A percentile compares a stretch with the other conserved stretches of the same genome.
phyloP scores from a whole-genome alignment of 2,797 vertebrate species.

The Ambastaia sidthimunki region DNA sequence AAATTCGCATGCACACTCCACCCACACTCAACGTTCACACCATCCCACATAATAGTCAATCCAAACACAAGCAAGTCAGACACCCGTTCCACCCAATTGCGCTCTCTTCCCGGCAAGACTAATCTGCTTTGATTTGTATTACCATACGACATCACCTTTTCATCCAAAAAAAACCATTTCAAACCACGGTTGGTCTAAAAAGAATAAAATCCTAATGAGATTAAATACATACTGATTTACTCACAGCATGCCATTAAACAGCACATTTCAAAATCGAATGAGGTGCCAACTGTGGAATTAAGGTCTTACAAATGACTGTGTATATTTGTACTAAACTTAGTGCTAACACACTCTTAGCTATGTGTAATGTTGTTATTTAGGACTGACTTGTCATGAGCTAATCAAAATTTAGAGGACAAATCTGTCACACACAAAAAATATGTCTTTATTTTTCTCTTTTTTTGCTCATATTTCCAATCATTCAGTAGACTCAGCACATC shows the following conservation, averaged over 20 bases:
- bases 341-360: background rate
- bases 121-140: slow-evolving; percentile 31
- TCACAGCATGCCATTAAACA: slow-evolving; percentile 24
- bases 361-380: background rate
- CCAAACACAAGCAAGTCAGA: slow-evolving; percentile 1
- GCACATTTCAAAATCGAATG: slow-evolving; percentile 14
- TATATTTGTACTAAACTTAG: background rate
- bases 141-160: slow-evolving; percentile 1
- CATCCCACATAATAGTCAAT: slow-evolving; percentile 41
- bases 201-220: slow-evolving; percentile 18
- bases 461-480: background rate
- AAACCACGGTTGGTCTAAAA: slow-evolving; percentile 22
- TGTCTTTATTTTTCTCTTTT: background rate
- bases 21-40: slow-evolving; percentile 2
- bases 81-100: slow-evolving; percentile 1
- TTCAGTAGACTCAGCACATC: background rate
- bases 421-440: no score
- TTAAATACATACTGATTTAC: slow-evolving; percentile 38
- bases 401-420: background rate
- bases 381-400: background rate
- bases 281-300: slow-evolving; percentile 3
- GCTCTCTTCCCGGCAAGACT: slow-evolving; percentile 5
- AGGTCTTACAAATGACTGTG: background rate
- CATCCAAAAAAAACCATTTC: background rate
- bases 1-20: slow-evolving; percentile 53